Evolutionary conservation across 2,888 invertebrate species (phyloP), one percentile per base, ranked within the genome.

Genomic region (Orchesella flavescens): DNA sequence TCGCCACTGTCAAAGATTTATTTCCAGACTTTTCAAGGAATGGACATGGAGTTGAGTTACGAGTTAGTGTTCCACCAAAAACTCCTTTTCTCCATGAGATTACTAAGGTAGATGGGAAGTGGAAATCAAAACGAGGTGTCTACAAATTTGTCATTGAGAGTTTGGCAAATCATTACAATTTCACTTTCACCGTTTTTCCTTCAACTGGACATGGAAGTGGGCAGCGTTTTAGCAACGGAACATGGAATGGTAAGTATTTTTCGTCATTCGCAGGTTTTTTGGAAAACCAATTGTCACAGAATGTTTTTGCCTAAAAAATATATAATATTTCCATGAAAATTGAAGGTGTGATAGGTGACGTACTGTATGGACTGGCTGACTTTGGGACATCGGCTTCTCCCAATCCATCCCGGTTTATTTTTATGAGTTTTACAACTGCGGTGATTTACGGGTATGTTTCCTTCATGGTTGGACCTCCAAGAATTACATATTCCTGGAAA

Each of bases 171-270:
- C 55, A 66, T 17, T 76, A 65, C 66, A 76, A 65, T 17, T 74
- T 63, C 24, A 43, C 63, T 3, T 44, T 46, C 17, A n/a, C 10
- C n/a, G 65, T 66, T 10, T 65, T 23, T 19, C 76, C 76, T 7
- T 76, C 76, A 2, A 24, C 49, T 0, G 80, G 80, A 12, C 24
- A 43, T 7, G 81, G 81, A 49, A 75, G 75, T 57, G 74, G 81
- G 4, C 9, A 19, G 12, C 63, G 49, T 9, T 63, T 65, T 12
- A 9, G 17, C 0, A 66, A 81, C 24, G 81, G 81, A n/a, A 44
- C 66, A 10, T 81, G 81, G 81, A 44, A 73, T 43, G 73, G 73
- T 72, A 66, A 15, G 13, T n/a, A n/a, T n/a, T n/a, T n/a, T n/a
- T n/a, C n/a, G n/a, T n/a, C n/a, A n/a, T n/a, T n/a, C n/a, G n/a